Evolutionary conservation across 92 coral and sea anemone genomes (phyloP), one percentile per base, ranked within the genome.

Genomic region (Pocillopora meandrina): DNA sequence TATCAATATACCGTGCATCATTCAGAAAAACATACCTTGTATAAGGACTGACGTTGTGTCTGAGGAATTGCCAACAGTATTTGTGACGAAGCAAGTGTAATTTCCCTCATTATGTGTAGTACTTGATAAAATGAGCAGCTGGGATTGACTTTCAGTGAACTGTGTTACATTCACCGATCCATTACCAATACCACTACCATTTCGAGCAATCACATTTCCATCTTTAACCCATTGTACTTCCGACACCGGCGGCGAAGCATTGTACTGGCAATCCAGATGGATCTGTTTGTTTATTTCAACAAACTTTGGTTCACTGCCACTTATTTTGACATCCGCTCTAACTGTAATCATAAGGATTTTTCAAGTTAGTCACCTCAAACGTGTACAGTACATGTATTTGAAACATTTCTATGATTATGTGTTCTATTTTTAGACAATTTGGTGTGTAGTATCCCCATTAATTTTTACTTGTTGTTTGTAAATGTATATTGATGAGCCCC

Each of bases 31-130:
- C 92, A 61, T 20, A 89, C 92, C 86, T 80, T 57, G 83, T 16
- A 89, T 85, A 3, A 71, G 56, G 16, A 88, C 74, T 31, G 21
- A 63, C 19, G 78, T 65, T n/a, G 77, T 84, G 9, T 72, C 78
- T 63, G 92, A 79, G 57, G 65, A 78, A 59, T 89, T 85, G 62
- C 74, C 86, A 77, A 76, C 78, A 21, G 65, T 67, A 73, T 89
- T 85, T 49, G 23, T 56, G 16, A 89, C 92, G 15, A 23, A 12
- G 56, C 93, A 90, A 6, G 61, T 81, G 70, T 90, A 90, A 60
- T 56, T 60, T 60, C 90, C 93, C 31, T 81, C 82, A 86, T 86
- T 85, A 1, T 65, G 35, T 47, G 71, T 35, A 17, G 61, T 80
- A 17, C 82, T 80, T 66, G 76, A 47, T 12, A 0, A 42, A 26